phyloP scores from a whole-genome alignment of 2,797 vertebrate genomes.

The Naso thynnoides region DNA sequence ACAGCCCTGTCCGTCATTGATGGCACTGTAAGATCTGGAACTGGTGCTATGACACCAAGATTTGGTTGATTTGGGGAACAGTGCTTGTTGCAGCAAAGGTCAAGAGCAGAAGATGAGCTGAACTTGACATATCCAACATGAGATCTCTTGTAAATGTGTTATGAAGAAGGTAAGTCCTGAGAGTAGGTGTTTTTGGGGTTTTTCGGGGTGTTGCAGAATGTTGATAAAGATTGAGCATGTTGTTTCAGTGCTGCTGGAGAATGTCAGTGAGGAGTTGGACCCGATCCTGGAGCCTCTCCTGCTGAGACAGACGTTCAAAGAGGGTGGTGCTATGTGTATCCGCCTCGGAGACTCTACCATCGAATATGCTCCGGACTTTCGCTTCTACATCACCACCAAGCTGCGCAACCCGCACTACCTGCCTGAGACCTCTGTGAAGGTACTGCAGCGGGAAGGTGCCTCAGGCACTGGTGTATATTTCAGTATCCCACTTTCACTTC shows the following conservation, averaged over 20 bases:
- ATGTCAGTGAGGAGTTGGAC: conserved; percentile 91
- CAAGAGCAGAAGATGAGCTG: background rate
- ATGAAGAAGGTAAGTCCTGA: background rate
- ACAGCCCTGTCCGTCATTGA: too few relatives aligned
- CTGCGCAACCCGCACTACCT: conserved; percentile 92
- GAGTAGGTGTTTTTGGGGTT: background rate
- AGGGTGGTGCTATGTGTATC: conserved; percentile 88
- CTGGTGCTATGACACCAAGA: background rate
- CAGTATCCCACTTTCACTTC: background rate
- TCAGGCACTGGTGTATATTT: conserved; percentile 1
- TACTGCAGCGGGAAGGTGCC: conserved; percentile 44
- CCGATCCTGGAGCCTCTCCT: conserved; percentile 91
- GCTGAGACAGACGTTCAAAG: conserved; percentile 93
- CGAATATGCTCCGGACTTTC: conserved; percentile 90
- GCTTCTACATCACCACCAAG: conserved; percentile 93
- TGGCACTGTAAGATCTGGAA: background rate
- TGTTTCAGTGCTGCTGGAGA: conserved; percentile 89
- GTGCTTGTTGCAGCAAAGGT: conserved; percentile 1
- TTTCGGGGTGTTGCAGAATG: conserved; percentile 3
- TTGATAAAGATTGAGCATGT: conserved; percentile 15
- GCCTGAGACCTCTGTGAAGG: conserved; percentile 92
- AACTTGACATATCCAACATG: conserved; percentile 4
- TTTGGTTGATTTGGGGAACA: too few relatives aligned
- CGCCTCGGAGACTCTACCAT: conserved; percentile 90
- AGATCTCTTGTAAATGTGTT: conserved; percentile 10